Evolutionary conservation across 2,888 invertebrate genomes (phyloP).

Genomic region (Ariolimax columbianus): DNA sequence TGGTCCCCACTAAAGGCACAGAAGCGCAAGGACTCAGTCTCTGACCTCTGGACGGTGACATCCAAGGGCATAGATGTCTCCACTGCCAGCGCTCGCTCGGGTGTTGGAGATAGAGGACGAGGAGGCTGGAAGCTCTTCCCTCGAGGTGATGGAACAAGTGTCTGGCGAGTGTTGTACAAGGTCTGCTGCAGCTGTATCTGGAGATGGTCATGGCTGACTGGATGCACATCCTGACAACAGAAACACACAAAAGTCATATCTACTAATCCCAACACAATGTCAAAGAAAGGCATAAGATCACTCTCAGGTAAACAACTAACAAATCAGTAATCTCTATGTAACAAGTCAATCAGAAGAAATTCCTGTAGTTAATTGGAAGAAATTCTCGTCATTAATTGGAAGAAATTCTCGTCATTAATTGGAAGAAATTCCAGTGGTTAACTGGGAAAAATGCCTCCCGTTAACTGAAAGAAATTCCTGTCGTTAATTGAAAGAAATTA

Average conservation of each 20-base stretch:
- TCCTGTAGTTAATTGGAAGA: no score
- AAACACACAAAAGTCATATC: background rate
- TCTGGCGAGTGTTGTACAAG: constrained; percentile 6
- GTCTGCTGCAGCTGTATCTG: background rate
- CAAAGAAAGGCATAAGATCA: no score
- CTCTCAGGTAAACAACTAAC: no score
- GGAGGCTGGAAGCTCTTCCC: constrained; percentile 31
- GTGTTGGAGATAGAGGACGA: constrained; percentile 26
- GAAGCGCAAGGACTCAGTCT: background rate
- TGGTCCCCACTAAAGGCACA: background rate
- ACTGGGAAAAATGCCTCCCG: no score
- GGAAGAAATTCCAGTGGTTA: no score
- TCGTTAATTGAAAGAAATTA: no score
- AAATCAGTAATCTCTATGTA: no score
- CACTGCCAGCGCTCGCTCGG: constrained; percentile 36
- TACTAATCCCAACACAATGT: background rate
- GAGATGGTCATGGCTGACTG: background rate
- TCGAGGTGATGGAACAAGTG: background rate
- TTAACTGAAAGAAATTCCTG: no score
- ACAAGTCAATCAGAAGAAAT: no score
- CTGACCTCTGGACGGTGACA: background rate
- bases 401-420: no score
- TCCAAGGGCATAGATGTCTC: constrained; percentile 26
- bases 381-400: no score
- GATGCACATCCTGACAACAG: background rate